Evolutionary conservation across 1,140 invertebrate genomes (phyloP), one percentile per base, ranked within the genome.

Genomic region (Drosophila gunungcola): DNA sequence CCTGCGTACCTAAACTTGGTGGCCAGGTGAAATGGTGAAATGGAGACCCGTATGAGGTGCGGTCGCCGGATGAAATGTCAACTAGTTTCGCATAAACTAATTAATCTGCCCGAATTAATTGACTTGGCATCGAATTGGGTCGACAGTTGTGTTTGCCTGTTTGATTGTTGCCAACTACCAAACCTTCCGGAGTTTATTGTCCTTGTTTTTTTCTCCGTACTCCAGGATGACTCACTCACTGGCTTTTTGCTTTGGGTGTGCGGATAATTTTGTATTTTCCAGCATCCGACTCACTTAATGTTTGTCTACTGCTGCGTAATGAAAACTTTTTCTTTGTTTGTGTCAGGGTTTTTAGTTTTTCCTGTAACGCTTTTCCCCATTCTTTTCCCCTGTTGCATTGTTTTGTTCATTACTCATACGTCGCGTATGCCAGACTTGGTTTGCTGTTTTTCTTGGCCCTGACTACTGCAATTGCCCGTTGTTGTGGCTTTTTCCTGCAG

Each of bases 291-390:
- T 58, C 53, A 41, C 73, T 76, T 82, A 72, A 64, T 76, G 57
- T 72, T 81, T 73, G 78, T 82, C 80, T 63, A 42, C 52, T 42
- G 58, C 75, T 79, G 80, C 57, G 83, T 84, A 88, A 88, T 88
- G 84, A 88, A 89, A 89, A 89, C 56, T 88, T 89, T 88, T 67
- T 89, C 84, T 89, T 80, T 88, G 77, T 89, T 84, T 89, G 77
- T 88, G 77, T 89, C 83, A 58, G 56, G 64, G 52, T 73, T 73
- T 54, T 69, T 46, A 48, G 43, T 60, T 79, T 55, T 58, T 57
- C 62, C 43, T 56, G 39, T 41, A 39, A 51, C 36, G 11, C 49
- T 32, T 54, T 29, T 41, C 34, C 54, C 38, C 51, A 7, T 45
- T 55, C 49, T 60, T 51, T 25, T 41, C n/a, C 21, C 21, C 42